These are phyloP conservation scores for Octodonta nipae DNA, from an alignment of 2,888 invertebrate species.

Conservation along the genomic window DNA sequence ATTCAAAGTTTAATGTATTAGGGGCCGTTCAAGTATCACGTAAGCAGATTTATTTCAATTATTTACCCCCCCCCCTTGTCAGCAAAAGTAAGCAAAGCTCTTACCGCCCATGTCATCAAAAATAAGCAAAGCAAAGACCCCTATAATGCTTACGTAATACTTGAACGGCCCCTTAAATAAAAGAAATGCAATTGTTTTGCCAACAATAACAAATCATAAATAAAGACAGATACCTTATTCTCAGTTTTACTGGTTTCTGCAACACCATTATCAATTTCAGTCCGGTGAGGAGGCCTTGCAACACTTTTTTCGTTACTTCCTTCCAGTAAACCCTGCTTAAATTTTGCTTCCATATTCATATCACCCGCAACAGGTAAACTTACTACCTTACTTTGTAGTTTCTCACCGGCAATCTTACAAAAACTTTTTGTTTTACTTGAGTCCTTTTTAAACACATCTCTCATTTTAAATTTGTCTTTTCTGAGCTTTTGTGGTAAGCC, in stretches of 20 bases:
- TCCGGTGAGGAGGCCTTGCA: slow-evolving; percentile 29
- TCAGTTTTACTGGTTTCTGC: slow-evolving; percentile 13
- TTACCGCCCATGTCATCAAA: too few species aligned
- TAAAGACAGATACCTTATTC: too few species aligned
- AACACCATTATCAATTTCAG: slow-evolving; percentile 20
- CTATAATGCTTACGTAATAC: too few species aligned
- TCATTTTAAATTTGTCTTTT: slow-evolving; percentile 31
- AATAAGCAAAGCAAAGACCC: too few species aligned
- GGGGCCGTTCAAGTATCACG: too few species aligned
- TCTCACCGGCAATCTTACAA: slow-evolving; percentile 42
- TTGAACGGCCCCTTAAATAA: too few species aligned
- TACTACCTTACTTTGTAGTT: slow-evolving; percentile 21
- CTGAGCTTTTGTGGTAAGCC: slow-evolving; percentile 34
- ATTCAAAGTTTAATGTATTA: too few species aligned
- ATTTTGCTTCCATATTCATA: slow-evolving; percentile 42
- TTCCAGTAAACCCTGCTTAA: slow-evolving; percentile 45
- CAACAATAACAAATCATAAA: too few species aligned
- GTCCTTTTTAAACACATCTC: slow-evolving; percentile 32
- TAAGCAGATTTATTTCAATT: too few species aligned
- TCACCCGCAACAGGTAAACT: slow-evolving; percentile 36
- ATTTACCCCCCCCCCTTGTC: too few species aligned
- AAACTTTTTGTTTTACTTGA: slow-evolving; percentile 37
- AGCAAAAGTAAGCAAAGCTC: too few species aligned
- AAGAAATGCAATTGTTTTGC: too few species aligned
- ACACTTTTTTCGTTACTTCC: slow-evolving; percentile 26